These are phyloP conservation scores for Genyomyrus donnyi DNA, from an alignment of 2,113 vertebrate genomes.

Conservation along the genomic window DNA sequence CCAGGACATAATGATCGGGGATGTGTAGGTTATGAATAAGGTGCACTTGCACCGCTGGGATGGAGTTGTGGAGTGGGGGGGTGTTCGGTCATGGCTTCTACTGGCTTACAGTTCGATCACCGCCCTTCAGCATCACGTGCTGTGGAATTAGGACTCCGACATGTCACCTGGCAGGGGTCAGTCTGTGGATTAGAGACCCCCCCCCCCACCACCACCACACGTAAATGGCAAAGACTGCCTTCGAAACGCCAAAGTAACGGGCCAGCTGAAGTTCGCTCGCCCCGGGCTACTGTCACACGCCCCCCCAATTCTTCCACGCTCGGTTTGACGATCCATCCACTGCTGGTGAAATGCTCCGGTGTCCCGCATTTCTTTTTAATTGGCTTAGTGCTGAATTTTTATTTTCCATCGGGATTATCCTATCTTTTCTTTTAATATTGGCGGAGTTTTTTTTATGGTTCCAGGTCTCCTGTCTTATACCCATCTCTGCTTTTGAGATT, in stretches of 20 bases:
- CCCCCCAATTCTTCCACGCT: constrained; percentile 14
- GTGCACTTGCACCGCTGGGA: constrained; percentile 39
- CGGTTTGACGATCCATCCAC: constrained; percentile 20
- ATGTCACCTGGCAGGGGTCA: constrained; percentile 26
- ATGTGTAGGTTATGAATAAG: constrained; percentile 49
- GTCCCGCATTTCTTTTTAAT: constrained; percentile 37
- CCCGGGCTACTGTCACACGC: constrained; percentile 20
- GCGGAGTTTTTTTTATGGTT: constrained; percentile 14
- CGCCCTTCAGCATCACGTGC: constrained; percentile 27
- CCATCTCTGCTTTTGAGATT: constrained; percentile 16
- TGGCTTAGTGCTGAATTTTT: constrained; percentile 34
- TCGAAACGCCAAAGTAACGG: constrained; percentile 15
- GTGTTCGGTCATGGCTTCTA: constrained; percentile 26
- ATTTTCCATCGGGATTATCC: constrained; percentile 34
- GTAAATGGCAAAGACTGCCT: constrained; percentile 13
- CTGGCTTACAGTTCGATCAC: constrained; percentile 42
- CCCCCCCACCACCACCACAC: background rate
- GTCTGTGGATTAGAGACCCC: constrained; percentile 21
- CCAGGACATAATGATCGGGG: constrained; percentile 58
- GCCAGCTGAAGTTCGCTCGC: constrained; percentile 28
- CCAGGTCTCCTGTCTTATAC: constrained; percentile 1
- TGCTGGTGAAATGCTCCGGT: constrained; percentile 21
- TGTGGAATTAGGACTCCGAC: constrained; percentile 18
- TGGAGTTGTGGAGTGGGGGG: background rate
- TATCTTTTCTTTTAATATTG: constrained; percentile 28